A percentile compares a stretch with the other conserved stretches of the same genome.
Evolutionary conservation across 2,888 invertebrate species (phyloP).

Genomic region (Cecidostiba fungosa): DNA sequence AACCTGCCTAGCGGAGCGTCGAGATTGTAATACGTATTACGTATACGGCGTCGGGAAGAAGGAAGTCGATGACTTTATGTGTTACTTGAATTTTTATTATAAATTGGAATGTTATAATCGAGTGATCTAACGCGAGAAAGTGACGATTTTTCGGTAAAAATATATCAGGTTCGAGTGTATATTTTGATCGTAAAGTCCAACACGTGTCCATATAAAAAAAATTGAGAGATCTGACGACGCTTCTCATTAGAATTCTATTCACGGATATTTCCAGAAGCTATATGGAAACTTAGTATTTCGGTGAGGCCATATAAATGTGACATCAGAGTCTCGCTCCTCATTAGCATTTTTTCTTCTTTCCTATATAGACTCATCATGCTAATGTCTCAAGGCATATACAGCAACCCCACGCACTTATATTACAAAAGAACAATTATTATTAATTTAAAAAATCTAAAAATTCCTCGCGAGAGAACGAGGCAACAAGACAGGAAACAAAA

Average conservation of each 20-base stretch:
- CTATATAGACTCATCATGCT: neutral
- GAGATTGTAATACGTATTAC: neutral
- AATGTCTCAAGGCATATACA: too few relatives aligned
- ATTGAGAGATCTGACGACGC: neutral
- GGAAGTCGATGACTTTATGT: neutral
- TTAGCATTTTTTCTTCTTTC: slow-evolving; percentile 33
- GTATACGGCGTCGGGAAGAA: neutral
- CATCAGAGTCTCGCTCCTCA: neutral
- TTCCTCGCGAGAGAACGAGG: slow-evolving; percentile 54
- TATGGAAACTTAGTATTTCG: neutral
- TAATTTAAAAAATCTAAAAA: too few relatives aligned
- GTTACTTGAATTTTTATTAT: neutral
- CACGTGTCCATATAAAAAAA: neutral
- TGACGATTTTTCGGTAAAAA: neutral
- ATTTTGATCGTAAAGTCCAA: neutral
- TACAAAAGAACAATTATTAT: too few relatives aligned
- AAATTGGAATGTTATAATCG: neutral
- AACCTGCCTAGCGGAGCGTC: slow-evolving; percentile 68
- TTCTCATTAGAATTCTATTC: slow-evolving; percentile 7
- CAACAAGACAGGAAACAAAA: slow-evolving; percentile 32
- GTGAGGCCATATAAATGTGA: slow-evolving; percentile 14
- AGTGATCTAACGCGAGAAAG: neutral
- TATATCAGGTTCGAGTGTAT: neutral
- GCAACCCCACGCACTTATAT: too few relatives aligned
- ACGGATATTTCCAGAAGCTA: neutral